Evolutionary conservation across 2,797 vertebrate species (phyloP).

Genomic region (Acanthornis magna): DNA sequence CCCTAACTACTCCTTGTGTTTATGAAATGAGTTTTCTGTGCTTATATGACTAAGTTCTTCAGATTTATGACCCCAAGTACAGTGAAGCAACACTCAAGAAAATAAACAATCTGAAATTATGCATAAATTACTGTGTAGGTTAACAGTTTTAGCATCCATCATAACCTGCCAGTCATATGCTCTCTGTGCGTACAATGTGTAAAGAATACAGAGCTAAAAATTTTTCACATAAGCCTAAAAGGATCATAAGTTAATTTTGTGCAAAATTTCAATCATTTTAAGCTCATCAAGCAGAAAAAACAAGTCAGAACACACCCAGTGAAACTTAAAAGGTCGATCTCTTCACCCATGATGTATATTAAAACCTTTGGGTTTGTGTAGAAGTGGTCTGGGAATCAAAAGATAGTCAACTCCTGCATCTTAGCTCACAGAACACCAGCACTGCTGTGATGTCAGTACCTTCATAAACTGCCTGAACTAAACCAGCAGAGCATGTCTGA

Average conservation of each 20-base stretch:
- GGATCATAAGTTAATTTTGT: neutral
- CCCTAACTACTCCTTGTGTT: neutral
- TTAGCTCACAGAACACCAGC: neutral
- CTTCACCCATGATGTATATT: neutral
- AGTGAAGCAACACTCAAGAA: neutral
- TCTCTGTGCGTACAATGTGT: neutral
- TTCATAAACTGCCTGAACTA: neutral
- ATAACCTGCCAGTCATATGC: neutral
- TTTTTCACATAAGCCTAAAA: neutral
- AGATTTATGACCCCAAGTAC: neutral
- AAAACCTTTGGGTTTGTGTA: neutral
- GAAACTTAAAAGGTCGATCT: neutral
- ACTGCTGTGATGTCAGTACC: neutral
- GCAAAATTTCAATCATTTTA: neutral
- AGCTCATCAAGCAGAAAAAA: neutral
- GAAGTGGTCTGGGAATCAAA: neutral
- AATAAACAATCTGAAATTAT: neutral
- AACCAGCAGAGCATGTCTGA: neutral
- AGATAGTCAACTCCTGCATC: neutral
- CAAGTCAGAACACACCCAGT: neutral
- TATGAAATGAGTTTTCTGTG: neutral
- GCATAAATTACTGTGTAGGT: neutral
- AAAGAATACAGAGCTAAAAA: neutral
- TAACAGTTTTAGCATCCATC: neutral
- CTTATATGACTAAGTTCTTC: neutral